Percentiles rank a stretch among this genome's conserved stretches.
Evolutionary conservation across 2,888 invertebrate species (phyloP).

Genomic region (Alsophila aescularia): DNA sequence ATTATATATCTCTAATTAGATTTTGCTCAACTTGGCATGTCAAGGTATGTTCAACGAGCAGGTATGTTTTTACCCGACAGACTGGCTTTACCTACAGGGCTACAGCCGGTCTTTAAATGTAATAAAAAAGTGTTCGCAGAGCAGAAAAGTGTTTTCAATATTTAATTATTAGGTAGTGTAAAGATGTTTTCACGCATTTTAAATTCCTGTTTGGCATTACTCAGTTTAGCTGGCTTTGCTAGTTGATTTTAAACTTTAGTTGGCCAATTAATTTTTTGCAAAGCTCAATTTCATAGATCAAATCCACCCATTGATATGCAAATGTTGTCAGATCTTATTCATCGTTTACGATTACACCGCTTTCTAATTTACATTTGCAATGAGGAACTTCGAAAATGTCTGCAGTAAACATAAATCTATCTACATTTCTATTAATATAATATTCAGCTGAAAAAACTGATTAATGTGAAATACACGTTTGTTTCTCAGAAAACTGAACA

Average conservation of each 20-base stretch:
- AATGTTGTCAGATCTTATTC: neutral
- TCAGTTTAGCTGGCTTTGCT: neutral
- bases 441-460: neutral
- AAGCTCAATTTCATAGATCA: neutral
- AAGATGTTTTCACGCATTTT: neutral
- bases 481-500: constrained; percentile 39
- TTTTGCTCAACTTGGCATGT: too few species aligned
- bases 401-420: neutral
- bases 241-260: neutral
- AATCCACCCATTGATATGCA: neutral
- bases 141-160: too few species aligned
- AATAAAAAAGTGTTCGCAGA: too few species aligned
- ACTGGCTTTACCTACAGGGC: too few species aligned
- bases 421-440: neutral
- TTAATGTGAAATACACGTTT: neutral
- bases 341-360: neutral
- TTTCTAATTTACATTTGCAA: neutral
- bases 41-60: too few species aligned
- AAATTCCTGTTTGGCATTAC: neutral
- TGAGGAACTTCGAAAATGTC: neutral
- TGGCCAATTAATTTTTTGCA: neutral
- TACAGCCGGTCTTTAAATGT: too few species aligned
- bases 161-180: too few species aligned
- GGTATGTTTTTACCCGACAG: too few species aligned
- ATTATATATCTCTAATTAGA: too few species aligned